phyloP scores from a whole-genome alignment of 2,888 invertebrate species.

The Neoascia interrupta region DNA sequence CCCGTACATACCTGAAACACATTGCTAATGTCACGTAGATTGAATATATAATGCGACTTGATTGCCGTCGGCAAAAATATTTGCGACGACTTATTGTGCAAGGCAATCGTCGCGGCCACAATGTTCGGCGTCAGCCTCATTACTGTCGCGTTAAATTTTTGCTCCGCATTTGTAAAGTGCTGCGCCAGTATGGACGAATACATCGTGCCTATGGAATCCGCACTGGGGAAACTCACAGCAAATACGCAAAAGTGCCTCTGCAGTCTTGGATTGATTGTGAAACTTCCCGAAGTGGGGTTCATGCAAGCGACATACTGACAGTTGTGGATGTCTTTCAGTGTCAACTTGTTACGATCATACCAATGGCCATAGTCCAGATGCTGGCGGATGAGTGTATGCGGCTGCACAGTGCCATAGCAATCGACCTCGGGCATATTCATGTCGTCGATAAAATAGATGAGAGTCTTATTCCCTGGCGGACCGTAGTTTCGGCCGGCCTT shows the following conservation, averaged over 20 bases:
- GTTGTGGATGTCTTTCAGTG: slow-evolving; percentile 96
- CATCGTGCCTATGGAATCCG: slow-evolving; percentile 91
- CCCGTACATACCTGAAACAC: slow-evolving; percentile 89
- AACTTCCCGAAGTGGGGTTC: slow-evolving; percentile 99
- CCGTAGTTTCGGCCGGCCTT: slow-evolving; percentile 97
- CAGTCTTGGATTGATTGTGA: slow-evolving; percentile 96
- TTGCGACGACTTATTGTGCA: slow-evolving; percentile 92
- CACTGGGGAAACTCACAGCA: slow-evolving; percentile 89
- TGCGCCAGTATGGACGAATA: slow-evolving; percentile 93
- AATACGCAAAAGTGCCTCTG: slow-evolving; percentile 95
- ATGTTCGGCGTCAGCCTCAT: slow-evolving; percentile 86
- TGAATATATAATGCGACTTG: slow-evolving; percentile 98
- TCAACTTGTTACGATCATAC: slow-evolving; percentile 93
- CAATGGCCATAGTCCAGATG: slow-evolving; percentile 98
- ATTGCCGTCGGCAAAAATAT: slow-evolving; percentile 96
- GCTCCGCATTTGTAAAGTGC: slow-evolving; percentile 90
- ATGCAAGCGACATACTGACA: slow-evolving; percentile 98
- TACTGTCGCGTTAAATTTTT: slow-evolving; percentile 87
- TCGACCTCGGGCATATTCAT: slow-evolving; percentile 98
- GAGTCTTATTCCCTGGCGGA: slow-evolving; percentile 95
- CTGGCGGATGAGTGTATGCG: slow-evolving; percentile 96
- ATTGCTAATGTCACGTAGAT: slow-evolving; percentile 95
- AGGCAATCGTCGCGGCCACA: slow-evolving; percentile 89
- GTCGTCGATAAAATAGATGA: slow-evolving; percentile 97
- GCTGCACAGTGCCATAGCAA: slow-evolving; percentile 95